Evolutionary conservation across 1,140 invertebrate species (phyloP).

Genomic region (Pachyrhynchus sulphureomaculatus): DNA sequence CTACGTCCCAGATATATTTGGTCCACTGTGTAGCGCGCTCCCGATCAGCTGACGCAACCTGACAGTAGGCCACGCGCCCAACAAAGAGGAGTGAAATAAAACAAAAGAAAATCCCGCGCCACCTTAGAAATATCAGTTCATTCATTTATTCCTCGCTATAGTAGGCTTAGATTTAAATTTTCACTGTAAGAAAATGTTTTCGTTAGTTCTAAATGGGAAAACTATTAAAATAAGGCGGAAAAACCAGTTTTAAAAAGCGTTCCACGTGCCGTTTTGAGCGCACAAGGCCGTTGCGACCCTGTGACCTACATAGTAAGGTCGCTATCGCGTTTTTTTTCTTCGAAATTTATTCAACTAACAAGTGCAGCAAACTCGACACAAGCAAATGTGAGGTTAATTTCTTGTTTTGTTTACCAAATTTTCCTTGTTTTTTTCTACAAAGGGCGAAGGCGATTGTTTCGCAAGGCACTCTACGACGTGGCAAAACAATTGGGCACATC

Average conservation of each 20-base stretch:
- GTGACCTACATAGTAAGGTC: conserved; percentile 33
- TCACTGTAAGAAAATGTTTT: background rate
- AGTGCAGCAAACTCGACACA: conserved; percentile 9
- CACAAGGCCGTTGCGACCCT: conserved; percentile 29
- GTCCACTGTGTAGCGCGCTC: background rate
- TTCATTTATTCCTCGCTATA: background rate
- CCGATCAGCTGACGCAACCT: conserved; percentile 15
- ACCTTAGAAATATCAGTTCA: background rate
- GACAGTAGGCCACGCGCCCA: conserved; percentile 9
- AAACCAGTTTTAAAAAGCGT: conserved; percentile 20
- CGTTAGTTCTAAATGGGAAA: background rate
- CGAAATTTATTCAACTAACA: conserved; percentile 8
- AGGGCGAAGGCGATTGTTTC: background rate
- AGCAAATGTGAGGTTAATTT: conserved; percentile 22
- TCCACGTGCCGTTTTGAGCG: conserved; percentile 24
- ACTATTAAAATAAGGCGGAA: conserved; percentile 3
- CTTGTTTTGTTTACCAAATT: conserved; percentile 18
- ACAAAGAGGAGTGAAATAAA: conserved; percentile 2
- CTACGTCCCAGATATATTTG: background rate
- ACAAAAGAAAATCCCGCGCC: background rate
- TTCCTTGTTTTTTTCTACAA: background rate
- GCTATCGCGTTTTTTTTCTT: conserved; percentile 6
- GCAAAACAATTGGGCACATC: conserved; percentile 28
- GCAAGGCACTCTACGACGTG: conserved; percentile 14
- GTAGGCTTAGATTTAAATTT: background rate